Evolutionary conservation across 2,113 vertebrate species (phyloP), one percentile per base, ranked within the genome.

Genomic region (Trematomus loennbergii): DNA sequence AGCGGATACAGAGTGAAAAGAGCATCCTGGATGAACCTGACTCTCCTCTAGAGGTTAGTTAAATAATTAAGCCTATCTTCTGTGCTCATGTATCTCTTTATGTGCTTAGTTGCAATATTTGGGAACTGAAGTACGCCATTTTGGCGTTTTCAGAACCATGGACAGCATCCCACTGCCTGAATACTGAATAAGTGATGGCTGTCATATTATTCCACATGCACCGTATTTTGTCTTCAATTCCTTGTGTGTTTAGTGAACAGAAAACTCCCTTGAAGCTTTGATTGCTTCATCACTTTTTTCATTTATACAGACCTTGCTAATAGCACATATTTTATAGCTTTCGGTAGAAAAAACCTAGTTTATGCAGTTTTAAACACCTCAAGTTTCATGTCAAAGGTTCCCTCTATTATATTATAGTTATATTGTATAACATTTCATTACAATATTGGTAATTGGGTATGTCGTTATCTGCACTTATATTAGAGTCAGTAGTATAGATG

Each of bases 31-130:
- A 66, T 33, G 63, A 66, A 17, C 58, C 57, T 33, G 25, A 59
- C 15, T 59, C 57, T 36, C 57, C 57, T 33, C 29, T 60, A 60
- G 64, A 85, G 72, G 86, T 88, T 4, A 52, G 78, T 61, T 74
- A 13, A 25, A 2, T 25, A 25, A 25, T 25, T 45, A 5, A n/a
- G 18, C 4, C 6, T n/a, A 0, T 3, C 22, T 2, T 58, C 4
- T 70, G 2, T 36, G 9, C 3, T 5, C 0, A 15, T 2, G 29
- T 13, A 33, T 18, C 0, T 45, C 2, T 22, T 5, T 5, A 3
- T 25, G 2, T 11, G 7, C 25, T 7, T 33, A n/a, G 3, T n/a
- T 59, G 1, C 3, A 11, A 17, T 13, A 4, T 59, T 36, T 3
- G 4, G 29, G 1, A 54, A 33, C 9, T 10, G 1, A 5, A 40